Evolutionary conservation across 2,888 invertebrate genomes (phyloP), one percentile per base, ranked within the genome.

Genomic region (Agrilus mali): DNA sequence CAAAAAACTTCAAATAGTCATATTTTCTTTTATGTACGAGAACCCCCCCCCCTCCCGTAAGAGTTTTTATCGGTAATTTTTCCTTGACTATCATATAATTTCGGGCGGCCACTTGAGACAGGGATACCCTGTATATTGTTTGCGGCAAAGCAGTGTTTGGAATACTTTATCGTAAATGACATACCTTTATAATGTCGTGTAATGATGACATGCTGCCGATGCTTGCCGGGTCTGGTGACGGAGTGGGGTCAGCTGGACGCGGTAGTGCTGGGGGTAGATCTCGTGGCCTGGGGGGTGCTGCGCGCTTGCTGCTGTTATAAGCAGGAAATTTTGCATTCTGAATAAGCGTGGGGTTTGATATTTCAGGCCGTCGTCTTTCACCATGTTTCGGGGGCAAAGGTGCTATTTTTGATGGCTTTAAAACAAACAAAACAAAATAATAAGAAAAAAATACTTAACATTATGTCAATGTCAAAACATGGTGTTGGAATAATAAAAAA

Each of bases 171-270:
- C 6, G 6, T 34, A 6, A 32, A 13, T 13, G 36, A 50, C 55
- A 49, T 57, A 74, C 75, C 70, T 83, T 84, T 43, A 80, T 74
- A 53, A 79, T 78, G 55, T 84, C 83, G 56, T 83, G 83, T 50
- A 84, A 68, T 12, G 83, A 83, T 61, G 82, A 81, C 74, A 83
- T 82, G 60, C 82, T 83, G 60, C 84, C 84, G 41, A 84, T 73
- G 49, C 82, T 82, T 50, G 82, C 75, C 20, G 84, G 82, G 39
- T 67, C 67, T 10, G 67, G 65, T 13, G 64, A 65, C 7, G 66
- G 65, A 8, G 66, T 65, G 14, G 65, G 64, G 46, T 65, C 64
- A n/a, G 47, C 40, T 10, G 65, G 63, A 39, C 76, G 67, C 45
- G 77, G 76, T 55, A 75, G 62, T 40, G 75, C 75, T 42, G 75